These are phyloP conservation scores for Chrysogorgia sp. DNA, from an alignment of 92 coral and sea anemone species.

Conservation along the genomic window DNA sequence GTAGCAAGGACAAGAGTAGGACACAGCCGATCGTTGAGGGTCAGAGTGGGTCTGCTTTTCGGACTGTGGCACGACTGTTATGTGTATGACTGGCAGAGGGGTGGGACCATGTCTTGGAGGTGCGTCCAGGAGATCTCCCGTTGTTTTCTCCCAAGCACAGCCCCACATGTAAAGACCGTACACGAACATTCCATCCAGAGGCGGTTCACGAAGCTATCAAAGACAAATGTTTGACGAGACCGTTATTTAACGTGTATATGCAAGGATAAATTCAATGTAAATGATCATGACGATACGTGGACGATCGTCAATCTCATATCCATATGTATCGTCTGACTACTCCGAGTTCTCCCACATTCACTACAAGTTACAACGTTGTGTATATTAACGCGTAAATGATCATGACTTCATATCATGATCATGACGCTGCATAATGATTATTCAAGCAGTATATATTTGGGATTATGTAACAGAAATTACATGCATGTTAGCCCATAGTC, in stretches of 20 bases:
- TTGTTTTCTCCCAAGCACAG: conserved; percentile 99
- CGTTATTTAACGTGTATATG: background rate
- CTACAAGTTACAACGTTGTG: too few relatives aligned
- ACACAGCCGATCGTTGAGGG: conserved; percentile 87
- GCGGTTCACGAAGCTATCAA: conserved; percentile 88
- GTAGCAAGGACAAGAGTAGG: conserved; percentile 95
- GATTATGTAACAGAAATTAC: too few relatives aligned
- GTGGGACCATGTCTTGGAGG: conserved; percentile 97
- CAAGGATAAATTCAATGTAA: background rate
- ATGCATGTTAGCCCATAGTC: too few relatives aligned
- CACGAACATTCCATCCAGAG: conserved; percentile 94
- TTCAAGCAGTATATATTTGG: too few relatives aligned
- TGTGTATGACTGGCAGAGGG: conserved; percentile 95
- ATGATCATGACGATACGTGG: too few relatives aligned
- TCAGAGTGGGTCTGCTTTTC: conserved; percentile 80
- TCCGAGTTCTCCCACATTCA: too few relatives aligned
- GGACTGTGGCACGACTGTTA: conserved; percentile 84
- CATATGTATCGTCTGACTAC: too few relatives aligned
- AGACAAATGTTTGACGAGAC: background rate
- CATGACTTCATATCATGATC: too few relatives aligned
- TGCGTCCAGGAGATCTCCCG: conserved; percentile 98
- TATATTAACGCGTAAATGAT: too few relatives aligned
- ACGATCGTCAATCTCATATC: too few relatives aligned
- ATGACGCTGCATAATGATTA: too few relatives aligned
- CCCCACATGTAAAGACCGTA: conserved; percentile 99